phyloP scores from a whole-genome alignment of 1,140 invertebrate genomes.

The Pissodes strobi region DNA sequence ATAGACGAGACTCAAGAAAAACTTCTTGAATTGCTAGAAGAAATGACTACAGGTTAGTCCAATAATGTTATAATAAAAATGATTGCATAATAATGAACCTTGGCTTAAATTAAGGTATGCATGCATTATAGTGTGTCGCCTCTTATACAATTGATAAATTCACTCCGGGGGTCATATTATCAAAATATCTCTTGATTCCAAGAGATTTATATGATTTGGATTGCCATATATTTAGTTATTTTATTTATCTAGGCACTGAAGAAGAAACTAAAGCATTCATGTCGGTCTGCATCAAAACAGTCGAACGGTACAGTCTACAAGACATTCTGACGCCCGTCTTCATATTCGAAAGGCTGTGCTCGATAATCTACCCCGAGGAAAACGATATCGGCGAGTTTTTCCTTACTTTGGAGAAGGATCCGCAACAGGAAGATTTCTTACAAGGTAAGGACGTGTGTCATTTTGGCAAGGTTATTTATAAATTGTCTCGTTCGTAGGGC shows the following conservation, averaged over 20 bases:
- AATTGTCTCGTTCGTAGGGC: constrained; percentile 52
- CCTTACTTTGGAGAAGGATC: constrained; percentile 95
- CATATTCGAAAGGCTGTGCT: constrained; percentile 95
- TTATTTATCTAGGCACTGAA: constrained; percentile 78
- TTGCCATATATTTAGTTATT: too few species aligned
- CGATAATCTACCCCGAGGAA: constrained; percentile 96
- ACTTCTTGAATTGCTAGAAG: constrained; percentile 89
- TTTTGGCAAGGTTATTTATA: neutral
- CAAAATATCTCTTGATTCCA: too few species aligned
- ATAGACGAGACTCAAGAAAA: constrained; percentile 98
- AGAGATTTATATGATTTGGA: too few species aligned
- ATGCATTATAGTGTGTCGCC: too few species aligned
- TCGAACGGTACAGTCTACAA: constrained; percentile 88
- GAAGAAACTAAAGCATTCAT: constrained; percentile 96
- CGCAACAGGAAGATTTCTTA: constrained; percentile 97
- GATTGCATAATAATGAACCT: too few species aligned
- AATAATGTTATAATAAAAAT: too few species aligned
- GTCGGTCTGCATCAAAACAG: constrained; percentile 95
- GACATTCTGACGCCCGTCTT: constrained; percentile 96
- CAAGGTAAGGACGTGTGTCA: constrained; percentile 59
- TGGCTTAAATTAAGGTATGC: too few species aligned
- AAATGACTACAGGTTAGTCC: constrained; percentile 88
- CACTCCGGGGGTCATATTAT: too few species aligned
- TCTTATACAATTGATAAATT: too few species aligned
- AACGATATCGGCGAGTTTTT: constrained; percentile 97